Base-by-base conservation (phyloP, 2,888 invertebrate species). In the Acleris literana region DNA sequence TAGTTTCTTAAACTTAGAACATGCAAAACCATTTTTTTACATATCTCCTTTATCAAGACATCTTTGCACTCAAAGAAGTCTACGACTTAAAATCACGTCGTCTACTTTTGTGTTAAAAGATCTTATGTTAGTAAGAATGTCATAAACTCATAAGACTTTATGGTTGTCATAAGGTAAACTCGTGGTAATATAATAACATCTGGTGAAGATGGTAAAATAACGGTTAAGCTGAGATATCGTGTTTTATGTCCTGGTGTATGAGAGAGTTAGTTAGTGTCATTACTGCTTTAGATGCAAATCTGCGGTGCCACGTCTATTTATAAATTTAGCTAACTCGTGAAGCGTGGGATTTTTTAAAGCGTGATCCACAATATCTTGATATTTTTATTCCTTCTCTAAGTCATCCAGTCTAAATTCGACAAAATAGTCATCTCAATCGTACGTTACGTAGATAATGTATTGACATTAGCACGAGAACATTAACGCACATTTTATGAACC, bases 261-360 rank as follows among this genome's bases (percentile, higher is more conserved):
- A 75, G 70, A 64, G 71, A 73, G 79, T 73, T 76, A 52, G 75
- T 78, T 80, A 75, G 80, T 82, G 80, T 78, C 83, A 80, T 83
- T 81, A 76, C 78, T 77, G 72, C 76, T 55, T 69, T 70, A 72
- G 85, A 85, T 85, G 77, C 73, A 77, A 72, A 84, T 85, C 84
- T 80, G 25, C 17, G 54, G 72, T 74, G 72, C 74, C 80, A 75
- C 77, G 77, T 39, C 13, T 39, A 39, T 76, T 77, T 77, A 79
- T 81, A 81, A 76, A 78, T 78, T 81, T 77, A 69, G 76, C 74
- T 81, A 85, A 82, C 76, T 76, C 76, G 44, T 55, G 43, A 53
- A 66, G 51, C 62, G 66, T 66, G 66, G 57, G 66, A 66, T 57
- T 62, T 39, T 57, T 54, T 17, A 39, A 54, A 54, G 16, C 55